Evolutionary conservation across 1,140 invertebrate species (phyloP).

Genomic region (Plectrocnemia conspersa): DNA sequence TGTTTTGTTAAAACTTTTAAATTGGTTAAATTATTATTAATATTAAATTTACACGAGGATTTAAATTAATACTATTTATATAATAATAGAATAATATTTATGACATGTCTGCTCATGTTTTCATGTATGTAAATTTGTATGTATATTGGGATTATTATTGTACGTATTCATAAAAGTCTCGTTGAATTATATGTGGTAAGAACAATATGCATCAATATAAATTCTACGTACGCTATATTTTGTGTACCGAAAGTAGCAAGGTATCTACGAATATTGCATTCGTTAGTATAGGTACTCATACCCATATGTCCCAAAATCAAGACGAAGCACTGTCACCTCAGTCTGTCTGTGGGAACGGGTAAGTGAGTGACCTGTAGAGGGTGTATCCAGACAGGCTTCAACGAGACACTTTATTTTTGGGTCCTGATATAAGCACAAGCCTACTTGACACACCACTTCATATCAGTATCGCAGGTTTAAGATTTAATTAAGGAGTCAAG

Average conservation of each 20-base stretch:
- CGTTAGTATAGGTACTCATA: not conserved
- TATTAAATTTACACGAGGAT: too few species aligned
- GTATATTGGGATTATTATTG: not conserved
- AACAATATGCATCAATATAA: not conserved
- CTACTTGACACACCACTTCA: conserved; percentile 11
- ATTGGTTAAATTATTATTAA: too few species aligned
- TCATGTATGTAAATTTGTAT: too few species aligned
- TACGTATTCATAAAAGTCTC: not conserved
- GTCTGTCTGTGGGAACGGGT: not conserved
- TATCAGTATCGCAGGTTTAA: too few species aligned
- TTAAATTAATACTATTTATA: too few species aligned
- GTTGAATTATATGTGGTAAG: not conserved
- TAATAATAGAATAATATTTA: too few species aligned
- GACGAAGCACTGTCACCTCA: conserved; percentile 1
- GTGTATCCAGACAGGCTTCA: conserved; percentile 25
- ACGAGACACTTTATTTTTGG: conserved; percentile 23
- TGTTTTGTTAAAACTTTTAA: too few species aligned
- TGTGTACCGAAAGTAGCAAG: not conserved
- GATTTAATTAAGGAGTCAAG: too few species aligned
- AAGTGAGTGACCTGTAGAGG: conserved; percentile 23
- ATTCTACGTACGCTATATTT: not conserved
- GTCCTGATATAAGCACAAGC: conserved; percentile 13
- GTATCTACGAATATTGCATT: not conserved
- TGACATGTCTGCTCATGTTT: too few species aligned
- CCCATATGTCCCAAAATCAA: not conserved